These are phyloP conservation scores for Limosa lapponica DNA, from an alignment of 2,797 vertebrate species.

Conservation along the genomic window DNA sequence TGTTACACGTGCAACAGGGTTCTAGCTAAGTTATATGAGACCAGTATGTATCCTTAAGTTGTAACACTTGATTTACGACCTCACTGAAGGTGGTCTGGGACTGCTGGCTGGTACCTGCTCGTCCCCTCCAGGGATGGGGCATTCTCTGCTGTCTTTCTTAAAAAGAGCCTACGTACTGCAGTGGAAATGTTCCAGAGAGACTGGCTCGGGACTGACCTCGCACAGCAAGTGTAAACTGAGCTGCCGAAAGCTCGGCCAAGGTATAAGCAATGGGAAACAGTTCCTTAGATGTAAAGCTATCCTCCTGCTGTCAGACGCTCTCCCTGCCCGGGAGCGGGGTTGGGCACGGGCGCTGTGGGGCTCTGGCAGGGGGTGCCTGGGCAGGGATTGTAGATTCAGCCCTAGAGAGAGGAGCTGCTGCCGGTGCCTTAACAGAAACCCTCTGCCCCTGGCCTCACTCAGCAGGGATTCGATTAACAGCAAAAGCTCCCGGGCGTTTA, in stretches of 20 bases:
- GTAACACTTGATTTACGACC: no score
- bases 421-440: not conserved
- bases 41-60: no score
- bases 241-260: not conserved
- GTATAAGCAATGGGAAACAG: not conserved
- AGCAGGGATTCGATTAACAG: not conserved
- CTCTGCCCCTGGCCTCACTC: not conserved
- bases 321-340: not conserved
- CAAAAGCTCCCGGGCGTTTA: not conserved
- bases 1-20: no score
- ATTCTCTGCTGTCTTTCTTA: not conserved
- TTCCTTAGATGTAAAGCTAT: fast-evolving
- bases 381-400: not conserved
- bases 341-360: not conserved
- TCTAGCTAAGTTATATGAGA: no score
- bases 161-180: not conserved
- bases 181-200: not conserved
- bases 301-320: not conserved
- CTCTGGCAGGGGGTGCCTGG: not conserved
- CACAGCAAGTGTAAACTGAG: not conserved
- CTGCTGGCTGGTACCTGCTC: no score
- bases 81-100: no score
- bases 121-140: not conserved
- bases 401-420: not conserved
- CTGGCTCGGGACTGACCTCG: not conserved